Base-by-base conservation (phyloP, 2,888 invertebrate species). In the Phyto melanocephala region DNA sequence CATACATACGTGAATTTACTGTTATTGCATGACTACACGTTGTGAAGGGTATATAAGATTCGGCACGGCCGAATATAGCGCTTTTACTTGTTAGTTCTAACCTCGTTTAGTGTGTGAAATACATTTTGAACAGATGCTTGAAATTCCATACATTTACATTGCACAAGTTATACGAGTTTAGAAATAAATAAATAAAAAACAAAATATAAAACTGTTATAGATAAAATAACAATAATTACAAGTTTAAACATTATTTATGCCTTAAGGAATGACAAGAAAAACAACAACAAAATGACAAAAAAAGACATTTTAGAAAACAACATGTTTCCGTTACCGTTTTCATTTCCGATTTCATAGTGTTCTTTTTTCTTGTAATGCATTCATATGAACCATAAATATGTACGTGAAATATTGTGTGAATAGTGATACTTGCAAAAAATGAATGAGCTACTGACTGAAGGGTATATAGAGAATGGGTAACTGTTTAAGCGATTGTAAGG, bases 321-420 rank as follows among this genome's bases (percentile, higher is more conserved):
- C 86, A 85, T 86, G 85, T 83, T 84, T 86, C 85, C 87, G 85
- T 83, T 85, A 42, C 72, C 83, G 84, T 85, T 84, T 62, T 63
- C 78, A 79, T 83, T 84, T 85, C 84, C 85, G 74, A 67, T 81
- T 81, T 80, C 62, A 72, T 60, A 40, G 11, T 45, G 22, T 10
- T 13, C 54, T 58, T 58, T 42, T 35, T 47, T 58, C 7, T 40
- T 54, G 8, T 65, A n/a, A n/a, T n/a, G n/a, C n/a, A n/a, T n/a
- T 2, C 28, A 28, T 28, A 50, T 15, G 37, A 8, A 65, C 5
- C 13, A 20, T 3, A 40, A 7, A 15, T n/a, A 17, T 67, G 24
- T 40, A 6, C 1, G 35, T 22, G n/a, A n/a, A n/a, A n/a, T n/a
- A n/a, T n/a, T n/a, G n/a, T n/a, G n/a, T n/a, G 7, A 13, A 33